Base-by-base conservation (phyloP, 1,140 invertebrate genomes). In the Cyclina sinensis region DNA sequence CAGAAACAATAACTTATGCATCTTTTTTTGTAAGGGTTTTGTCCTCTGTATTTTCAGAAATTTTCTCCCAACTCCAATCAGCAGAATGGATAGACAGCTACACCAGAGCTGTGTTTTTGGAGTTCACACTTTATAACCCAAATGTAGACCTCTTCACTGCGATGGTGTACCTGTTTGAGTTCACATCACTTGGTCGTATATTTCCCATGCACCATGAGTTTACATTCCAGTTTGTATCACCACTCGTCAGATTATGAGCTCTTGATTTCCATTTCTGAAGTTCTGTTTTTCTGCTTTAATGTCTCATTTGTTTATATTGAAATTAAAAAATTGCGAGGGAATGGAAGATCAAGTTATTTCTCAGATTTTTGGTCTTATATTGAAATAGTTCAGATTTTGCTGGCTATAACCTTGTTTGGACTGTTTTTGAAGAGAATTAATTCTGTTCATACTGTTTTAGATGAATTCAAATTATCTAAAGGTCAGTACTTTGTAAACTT, bases 81-180 rank as follows among this genome's bases (percentile, higher is more conserved):
- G 62, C 91, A 43, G 86, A 92, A 54, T 96, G 96, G 96, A 95
- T 96, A 27, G 96, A 96, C 86, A 76, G 91, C 18, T 82, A 93
- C 32, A 96, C 96, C 0, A 87, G 96, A 89, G 96, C 95, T 9
- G 91, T 96, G 16, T 94, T 96, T 76, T 90, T 95, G 5, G 96
- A 96, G 78, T 96, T 96, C 90, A 95, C 96, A 9, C 92, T 95
- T 0, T 96, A 96, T 87, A 96, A 96, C 90, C 95, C 96, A 9
- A 90, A 89, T 48, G 68, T 91, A 46, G 81, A 93, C 30, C 51
- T 92, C 37, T 92, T 92, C 74, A 88, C 73, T 62, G 83, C 86
- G 12, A 76, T 84, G 9, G 39, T 79, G 18, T 39, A 80, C 0
- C 59, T 85, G n/a, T 83, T 91, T 78, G 90, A 91, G 46, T 81